Base-by-base conservation (phyloP, 2,888 invertebrate species). In the Clunio marinus region DNA sequence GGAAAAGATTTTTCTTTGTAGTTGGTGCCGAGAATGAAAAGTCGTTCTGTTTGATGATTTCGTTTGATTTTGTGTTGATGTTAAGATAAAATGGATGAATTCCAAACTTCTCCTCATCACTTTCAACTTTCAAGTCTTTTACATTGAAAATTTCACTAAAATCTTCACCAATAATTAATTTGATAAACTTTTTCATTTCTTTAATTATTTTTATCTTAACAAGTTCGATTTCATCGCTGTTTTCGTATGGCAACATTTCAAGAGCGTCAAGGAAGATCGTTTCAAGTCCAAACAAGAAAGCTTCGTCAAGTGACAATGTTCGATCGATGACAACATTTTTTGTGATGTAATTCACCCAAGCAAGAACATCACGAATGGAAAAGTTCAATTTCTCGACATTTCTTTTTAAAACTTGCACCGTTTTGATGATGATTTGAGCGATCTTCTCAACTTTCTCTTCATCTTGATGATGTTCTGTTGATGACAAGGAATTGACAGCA, bases 211-310 rank as follows among this genome's bases (percentile, higher is more conserved):
- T 79, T 17, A 77, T 76, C 69, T 82, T 80, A 0, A 84, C 73
- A n/a, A 75, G 69, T 32, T 77, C 75, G 17, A 84, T 76, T 10
- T 81, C 79, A 25, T 79, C 77, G 20, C 80, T 80, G 75, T 84
- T 87, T 73, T 91, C 89, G 70, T 85, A 84, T 0, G 88, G 86
- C 0, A 90, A 86, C 70, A 86, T 88, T 55, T 96, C 96, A 62
- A 97, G 84, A 71, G 93, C 89, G 77, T 98, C 97, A 37, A 97
- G 80, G 74, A 96, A 94, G 0, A 94, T 91, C 71, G 96, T 85
- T 76, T 88, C 89, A 51, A 94, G 92, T 1, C 98, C 98, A 74
- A 96, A 96, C 24, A 93, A 82, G 71, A 91, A 92, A 1, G 93
- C 88, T 73, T 88, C 86, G 0, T 80, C 76, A 0, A 84, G 75